These are phyloP conservation scores for rabbit (Oryctolagus cuniculus) DNA, from an alignment of 2,113 vertebrate genomes.

Conservation along the genomic window mOryCun1.1 NC_091447.1:33883001-33883500, in stretches of 20 bases:
- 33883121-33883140: neutral
- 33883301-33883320: neutral
- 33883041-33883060: neutral
- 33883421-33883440: conserved; percentile 47
- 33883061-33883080: neutral
- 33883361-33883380: neutral
- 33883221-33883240: neutral
- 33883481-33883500: conserved; percentile 31
- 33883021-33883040: neutral
- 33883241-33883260: neutral
- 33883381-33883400: conserved; percentile 25
- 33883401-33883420: conserved; percentile 22
- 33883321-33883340: neutral
- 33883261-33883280: neutral
- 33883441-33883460: conserved; percentile 34
- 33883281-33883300: neutral
- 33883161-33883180: neutral
- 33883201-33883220: neutral
- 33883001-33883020: neutral
- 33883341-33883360: neutral
- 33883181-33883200: neutral
- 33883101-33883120: neutral
- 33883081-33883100: neutral
- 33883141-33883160: neutral
- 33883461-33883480: conserved; percentile 41